These are phyloP conservation scores for Psix sp. DNA, from an alignment of 1,140 invertebrate species.

Conservation along the genomic window DNA sequence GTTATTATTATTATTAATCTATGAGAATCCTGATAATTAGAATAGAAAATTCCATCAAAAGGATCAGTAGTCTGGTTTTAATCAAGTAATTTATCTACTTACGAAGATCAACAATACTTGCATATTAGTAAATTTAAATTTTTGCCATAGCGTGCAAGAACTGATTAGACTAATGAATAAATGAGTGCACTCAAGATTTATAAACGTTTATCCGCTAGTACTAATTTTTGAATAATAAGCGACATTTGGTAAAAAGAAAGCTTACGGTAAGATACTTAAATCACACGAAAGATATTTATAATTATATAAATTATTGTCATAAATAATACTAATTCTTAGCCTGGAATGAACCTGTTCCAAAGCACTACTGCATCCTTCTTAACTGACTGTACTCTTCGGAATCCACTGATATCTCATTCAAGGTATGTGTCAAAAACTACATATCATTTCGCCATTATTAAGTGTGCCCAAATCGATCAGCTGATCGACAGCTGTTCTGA, in stretches of 20 bases:
- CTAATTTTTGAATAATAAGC: conserved; percentile 51
- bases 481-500: conserved; percentile 45
- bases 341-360: conserved; percentile 49
- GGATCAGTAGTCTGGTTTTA: no score
- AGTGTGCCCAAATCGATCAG: conserved; percentile 33
- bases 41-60: no score
- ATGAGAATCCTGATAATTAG: background rate
- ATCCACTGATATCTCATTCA: conserved; percentile 54
- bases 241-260: conserved; percentile 25
- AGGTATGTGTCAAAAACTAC: conserved; percentile 44
- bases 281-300: conserved; percentile 30
- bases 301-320: conserved; percentile 58
- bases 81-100: no score
- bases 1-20: background rate
- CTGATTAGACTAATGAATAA: conserved; percentile 24
- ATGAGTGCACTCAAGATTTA: conserved; percentile 20
- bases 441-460: conserved; percentile 54
- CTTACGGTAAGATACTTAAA: conserved; percentile 18
- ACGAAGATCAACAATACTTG: no score
- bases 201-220: conserved; percentile 40
- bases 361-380: conserved; percentile 18
- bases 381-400: conserved; percentile 24
- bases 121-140: background rate
- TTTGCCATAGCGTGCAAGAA: conserved; percentile 1
- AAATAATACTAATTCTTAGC: conserved; percentile 44